Evolutionary conservation across 2,797 vertebrate species (phyloP).

Genomic region (Bovichtus diacanthus): DNA sequence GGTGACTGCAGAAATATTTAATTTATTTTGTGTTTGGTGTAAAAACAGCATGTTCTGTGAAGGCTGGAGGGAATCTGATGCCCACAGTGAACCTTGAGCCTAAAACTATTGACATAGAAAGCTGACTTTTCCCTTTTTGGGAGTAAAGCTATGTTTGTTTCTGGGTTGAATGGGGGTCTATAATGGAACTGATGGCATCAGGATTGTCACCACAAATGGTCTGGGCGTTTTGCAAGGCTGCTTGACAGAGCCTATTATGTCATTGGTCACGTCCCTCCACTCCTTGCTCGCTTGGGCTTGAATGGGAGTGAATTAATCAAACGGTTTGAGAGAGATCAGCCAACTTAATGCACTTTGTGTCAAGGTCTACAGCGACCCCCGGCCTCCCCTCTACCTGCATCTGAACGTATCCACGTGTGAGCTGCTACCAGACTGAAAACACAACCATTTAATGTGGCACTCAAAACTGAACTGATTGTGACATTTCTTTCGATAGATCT

Average conservation of each 20-base stretch:
- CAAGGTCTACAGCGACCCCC: constrained; percentile 55
- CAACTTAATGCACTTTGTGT: constrained; percentile 76
- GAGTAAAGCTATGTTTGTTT: constrained; percentile 77
- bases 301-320: constrained; percentile 82
- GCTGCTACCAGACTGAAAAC: constrained; percentile 17
- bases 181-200: constrained; percentile 82
- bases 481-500: background rate
- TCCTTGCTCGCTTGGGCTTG: constrained; percentile 69
- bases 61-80: constrained; percentile 29
- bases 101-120: constrained; percentile 56
- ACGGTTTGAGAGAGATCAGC: constrained; percentile 75
- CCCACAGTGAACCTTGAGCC: constrained; percentile 25
- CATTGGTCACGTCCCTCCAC: constrained; percentile 79
- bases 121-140: constrained; percentile 64
- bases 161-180: constrained; percentile 69
- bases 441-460: constrained; percentile 1
- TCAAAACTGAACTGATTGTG: background rate
- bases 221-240: constrained; percentile 82
- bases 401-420: background rate
- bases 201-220: constrained; percentile 86
- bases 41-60: background rate
- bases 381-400: constrained; percentile 52
- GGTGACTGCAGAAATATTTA: too few species aligned
- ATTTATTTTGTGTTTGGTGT: constrained; percentile 3
- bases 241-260: constrained; percentile 84